Percentiles rank a stretch among this genome's conserved stretches.
These are phyloP conservation scores for Sparidentex hasta DNA, from an alignment of 2,797 vertebrate genomes.

Conservation along the genomic window DNA sequence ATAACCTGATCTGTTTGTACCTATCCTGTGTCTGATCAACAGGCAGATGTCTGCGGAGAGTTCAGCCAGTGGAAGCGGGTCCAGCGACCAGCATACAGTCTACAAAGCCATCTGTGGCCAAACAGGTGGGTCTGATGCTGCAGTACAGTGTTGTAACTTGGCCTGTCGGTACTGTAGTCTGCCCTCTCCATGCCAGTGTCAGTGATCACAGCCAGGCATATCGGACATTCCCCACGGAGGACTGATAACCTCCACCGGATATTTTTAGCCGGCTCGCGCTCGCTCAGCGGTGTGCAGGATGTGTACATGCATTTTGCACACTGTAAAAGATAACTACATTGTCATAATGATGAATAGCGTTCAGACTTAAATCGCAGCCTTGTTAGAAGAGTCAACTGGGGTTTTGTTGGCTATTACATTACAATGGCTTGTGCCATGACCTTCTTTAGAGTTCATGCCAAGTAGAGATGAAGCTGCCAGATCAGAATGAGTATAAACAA, in stretches of 20 bases:
- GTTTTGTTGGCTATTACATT: constrained; percentile 36
- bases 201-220: constrained; percentile 74
- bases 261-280: constrained; percentile 72
- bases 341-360: constrained; percentile 20
- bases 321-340: constrained; percentile 40
- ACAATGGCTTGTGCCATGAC: constrained; percentile 8
- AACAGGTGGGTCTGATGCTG: constrained; percentile 87
- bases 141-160: constrained; percentile 29
- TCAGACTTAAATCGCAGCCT: constrained; percentile 14
- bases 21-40: constrained; percentile 78
- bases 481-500: constrained; percentile 38
- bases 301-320: constrained; percentile 35
- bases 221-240: constrained; percentile 78
- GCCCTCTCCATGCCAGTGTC: constrained; percentile 58
- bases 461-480: constrained; percentile 29
- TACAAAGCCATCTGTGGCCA: constrained; percentile 85
- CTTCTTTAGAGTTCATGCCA: constrained; percentile 24
- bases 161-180: constrained; percentile 32
- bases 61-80: constrained; percentile 81
- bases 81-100: constrained; percentile 80
- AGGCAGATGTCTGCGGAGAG: constrained; percentile 87
- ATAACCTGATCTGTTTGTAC: constrained; percentile 29
- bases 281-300: constrained; percentile 27
- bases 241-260: constrained; percentile 71
- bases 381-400: constrained; percentile 8